A percentile compares a stretch with the other conserved stretches of the same genome.
These are phyloP conservation scores for Neocloeon triangulifer DNA, from an alignment of 1,140 invertebrate species.

Conservation along the genomic window DNA sequence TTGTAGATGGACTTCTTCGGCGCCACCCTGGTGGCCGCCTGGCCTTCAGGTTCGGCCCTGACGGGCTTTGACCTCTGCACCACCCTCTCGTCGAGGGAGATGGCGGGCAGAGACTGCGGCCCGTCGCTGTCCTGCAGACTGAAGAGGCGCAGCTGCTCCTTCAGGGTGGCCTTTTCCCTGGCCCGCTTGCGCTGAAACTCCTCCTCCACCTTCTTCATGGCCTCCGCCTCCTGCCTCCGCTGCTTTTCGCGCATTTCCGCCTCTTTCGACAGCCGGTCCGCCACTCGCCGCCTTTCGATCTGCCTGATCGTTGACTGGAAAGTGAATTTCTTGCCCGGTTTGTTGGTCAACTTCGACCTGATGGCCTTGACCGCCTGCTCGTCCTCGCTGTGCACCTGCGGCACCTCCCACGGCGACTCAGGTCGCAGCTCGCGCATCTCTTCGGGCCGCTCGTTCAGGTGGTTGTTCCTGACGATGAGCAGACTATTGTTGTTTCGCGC, in stretches of 20 bases:
- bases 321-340: conserved; percentile 54
- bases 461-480: background rate
- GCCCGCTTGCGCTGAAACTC: conserved; percentile 50
- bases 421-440: conserved; percentile 14
- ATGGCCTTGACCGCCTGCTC: conserved; percentile 10
- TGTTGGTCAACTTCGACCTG: no score
- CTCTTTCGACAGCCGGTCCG: conserved; percentile 47
- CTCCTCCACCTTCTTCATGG: conserved; percentile 48
- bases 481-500: background rate
- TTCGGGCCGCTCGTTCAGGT: background rate
- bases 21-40: no score
- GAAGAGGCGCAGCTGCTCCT: conserved; percentile 44
- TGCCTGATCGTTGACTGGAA: conserved; percentile 61
- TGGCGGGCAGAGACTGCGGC: conserved; percentile 12
- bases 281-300: conserved; percentile 43
- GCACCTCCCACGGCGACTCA: conserved; percentile 8
- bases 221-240: conserved; percentile 45
- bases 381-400: conserved; percentile 11
- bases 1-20: no score
- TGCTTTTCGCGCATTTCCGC: conserved; percentile 53
- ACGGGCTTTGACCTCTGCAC: no score
- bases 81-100: no score
- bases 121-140: conserved; percentile 24
- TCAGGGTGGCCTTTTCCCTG: conserved; percentile 46
- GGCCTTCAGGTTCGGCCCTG: no score